These are phyloP conservation scores for Argyrosomus regius DNA, from an alignment of 2,797 vertebrate species.

Conservation along the genomic window DNA sequence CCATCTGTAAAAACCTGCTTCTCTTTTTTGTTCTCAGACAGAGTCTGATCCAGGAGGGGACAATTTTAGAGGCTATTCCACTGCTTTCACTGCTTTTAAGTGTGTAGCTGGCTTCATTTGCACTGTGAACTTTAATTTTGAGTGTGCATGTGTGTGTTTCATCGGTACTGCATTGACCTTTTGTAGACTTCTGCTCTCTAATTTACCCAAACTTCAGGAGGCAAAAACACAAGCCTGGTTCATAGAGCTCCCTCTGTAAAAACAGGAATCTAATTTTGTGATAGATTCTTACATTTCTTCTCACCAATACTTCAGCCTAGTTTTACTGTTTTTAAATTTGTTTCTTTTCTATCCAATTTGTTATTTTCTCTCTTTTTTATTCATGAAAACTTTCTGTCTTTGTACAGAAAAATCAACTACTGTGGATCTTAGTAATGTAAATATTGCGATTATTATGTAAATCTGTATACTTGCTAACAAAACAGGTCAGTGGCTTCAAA, in stretches of 20 bases:
- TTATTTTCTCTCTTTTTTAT: neutral
- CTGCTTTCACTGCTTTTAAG: neutral
- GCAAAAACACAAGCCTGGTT: neutral
- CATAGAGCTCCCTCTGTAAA: too few species aligned
- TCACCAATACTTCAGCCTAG: neutral
- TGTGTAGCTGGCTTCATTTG: neutral
- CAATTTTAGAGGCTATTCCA: neutral
- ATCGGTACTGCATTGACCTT: neutral
- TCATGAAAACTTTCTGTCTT: constrained; percentile 16
- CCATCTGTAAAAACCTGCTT: constrained; percentile 29
- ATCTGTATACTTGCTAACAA: constrained; percentile 40
- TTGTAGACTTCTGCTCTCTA: neutral
- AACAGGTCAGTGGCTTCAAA: constrained; percentile 51
- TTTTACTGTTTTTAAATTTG: neutral
- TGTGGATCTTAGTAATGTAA: constrained; percentile 34
- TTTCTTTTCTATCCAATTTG: neutral
- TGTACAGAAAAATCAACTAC: constrained; percentile 10
- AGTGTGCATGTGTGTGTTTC: neutral
- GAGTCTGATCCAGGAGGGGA: neutral
- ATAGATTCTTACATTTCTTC: neutral
- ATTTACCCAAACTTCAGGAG: neutral
- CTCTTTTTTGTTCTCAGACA: constrained; percentile 3
- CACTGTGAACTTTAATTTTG: constrained; percentile 2
- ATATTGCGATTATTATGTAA: constrained; percentile 60
- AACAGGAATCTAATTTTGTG: neutral